These are phyloP conservation scores for Ailurus styani DNA, from an alignment of 2,113 vertebrate genomes.

Conservation along the genomic window DNA sequence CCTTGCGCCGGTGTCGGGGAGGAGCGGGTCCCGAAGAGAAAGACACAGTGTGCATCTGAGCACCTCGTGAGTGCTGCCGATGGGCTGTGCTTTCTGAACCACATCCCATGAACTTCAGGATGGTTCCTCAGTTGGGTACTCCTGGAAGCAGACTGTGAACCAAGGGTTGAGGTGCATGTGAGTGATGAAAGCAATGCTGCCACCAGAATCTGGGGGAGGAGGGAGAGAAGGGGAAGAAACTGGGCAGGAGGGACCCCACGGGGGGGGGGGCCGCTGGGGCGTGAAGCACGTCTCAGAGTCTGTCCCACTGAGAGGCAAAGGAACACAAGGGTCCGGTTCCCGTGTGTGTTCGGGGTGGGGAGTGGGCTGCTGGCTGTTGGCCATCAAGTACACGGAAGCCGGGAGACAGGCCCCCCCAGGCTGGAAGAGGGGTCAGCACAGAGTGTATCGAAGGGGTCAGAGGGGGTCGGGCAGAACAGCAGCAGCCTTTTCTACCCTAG, in stretches of 20 bases:
- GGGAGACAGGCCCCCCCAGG: no score
- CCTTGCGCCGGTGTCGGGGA: neutral
- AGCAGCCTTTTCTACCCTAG: neutral
- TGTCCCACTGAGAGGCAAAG: neutral
- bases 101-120: neutral
- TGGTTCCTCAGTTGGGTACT: neutral
- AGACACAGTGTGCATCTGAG: neutral
- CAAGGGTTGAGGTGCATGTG: neutral
- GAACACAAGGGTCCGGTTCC: neutral
- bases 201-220: neutral
- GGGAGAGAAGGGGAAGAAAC: neutral
- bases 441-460: neutral
- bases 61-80: neutral
- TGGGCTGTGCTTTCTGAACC: neutral
- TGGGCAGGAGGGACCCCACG: neutral
- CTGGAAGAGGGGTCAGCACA: neutral
- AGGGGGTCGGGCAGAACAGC: no score
- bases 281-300: neutral
- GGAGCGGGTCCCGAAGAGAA: neutral
- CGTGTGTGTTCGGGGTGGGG: accelerated
- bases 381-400: neutral
- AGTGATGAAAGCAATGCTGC: neutral
- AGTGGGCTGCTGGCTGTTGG: neutral
- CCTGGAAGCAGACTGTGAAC: neutral
- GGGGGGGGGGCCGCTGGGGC: neutral